Percentiles rank a stretch among this genome's conserved stretches.
Evolutionary conservation across 1,140 invertebrate species (phyloP).

Genomic region (Sitodiplosis mosellana): DNA sequence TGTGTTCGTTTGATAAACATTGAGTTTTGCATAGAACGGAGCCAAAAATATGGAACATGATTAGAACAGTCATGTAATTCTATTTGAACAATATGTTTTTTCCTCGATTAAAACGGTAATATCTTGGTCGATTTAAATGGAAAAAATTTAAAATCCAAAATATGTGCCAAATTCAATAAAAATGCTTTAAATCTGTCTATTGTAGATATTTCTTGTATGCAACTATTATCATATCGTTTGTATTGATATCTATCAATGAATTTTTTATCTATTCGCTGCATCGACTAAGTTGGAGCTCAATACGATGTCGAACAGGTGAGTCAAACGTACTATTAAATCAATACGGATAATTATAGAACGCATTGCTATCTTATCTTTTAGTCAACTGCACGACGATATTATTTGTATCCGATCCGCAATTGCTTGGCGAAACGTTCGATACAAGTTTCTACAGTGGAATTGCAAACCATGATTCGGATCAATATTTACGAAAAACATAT

Average conservation of each 20-base stretch:
- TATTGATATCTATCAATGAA: constrained; percentile 20
- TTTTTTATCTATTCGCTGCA: constrained; percentile 27
- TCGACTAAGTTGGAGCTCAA: constrained; percentile 31
- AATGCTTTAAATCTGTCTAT: too few species aligned
- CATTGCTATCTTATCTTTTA: constrained; percentile 7
- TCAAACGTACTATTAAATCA: too few species aligned
- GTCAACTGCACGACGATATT: constrained; percentile 47
- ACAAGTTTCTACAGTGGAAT: constrained; percentile 16
- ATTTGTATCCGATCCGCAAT: constrained; percentile 82
- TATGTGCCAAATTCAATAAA: too few species aligned
- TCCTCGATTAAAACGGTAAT: too few species aligned
- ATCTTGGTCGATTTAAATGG: too few species aligned
- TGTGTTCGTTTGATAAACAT: too few species aligned
- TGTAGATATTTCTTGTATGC: too few species aligned
- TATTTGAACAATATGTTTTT: too few species aligned
- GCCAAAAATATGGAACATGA: too few species aligned
- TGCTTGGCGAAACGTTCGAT: constrained; percentile 46
- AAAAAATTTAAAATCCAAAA: too few species aligned
- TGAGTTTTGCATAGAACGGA: too few species aligned
- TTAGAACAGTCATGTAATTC: too few species aligned
- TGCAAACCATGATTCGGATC: constrained; percentile 18
- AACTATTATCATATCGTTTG: constrained; percentile 9
- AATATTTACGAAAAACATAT: constrained; percentile 57
- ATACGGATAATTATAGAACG: not conserved
- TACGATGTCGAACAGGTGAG: constrained; percentile 19